Evolutionary conservation across 2,113 vertebrate species (phyloP).

Genomic region (Charadrius vociferus): DNA sequence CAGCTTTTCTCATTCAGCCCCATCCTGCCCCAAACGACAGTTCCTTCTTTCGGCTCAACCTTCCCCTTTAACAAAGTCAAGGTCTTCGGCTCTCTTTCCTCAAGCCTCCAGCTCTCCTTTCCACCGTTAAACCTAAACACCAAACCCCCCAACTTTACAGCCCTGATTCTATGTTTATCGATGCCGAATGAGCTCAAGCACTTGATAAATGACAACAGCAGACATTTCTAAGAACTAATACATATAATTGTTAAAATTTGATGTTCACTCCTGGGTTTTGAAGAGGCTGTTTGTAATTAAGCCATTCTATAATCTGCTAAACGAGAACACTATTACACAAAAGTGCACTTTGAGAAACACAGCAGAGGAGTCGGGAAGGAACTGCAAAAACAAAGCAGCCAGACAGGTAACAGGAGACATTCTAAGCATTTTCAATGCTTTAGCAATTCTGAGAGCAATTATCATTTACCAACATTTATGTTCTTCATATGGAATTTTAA

Average conservation of each 20-base stretch:
- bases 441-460: neutral
- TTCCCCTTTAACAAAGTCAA: neutral
- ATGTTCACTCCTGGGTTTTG: neutral
- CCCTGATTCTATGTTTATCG: neutral
- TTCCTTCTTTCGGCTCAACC: neutral
- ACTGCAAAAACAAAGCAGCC: neutral
- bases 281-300: neutral
- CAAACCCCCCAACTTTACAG: neutral
- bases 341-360: neutral
- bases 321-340: neutral
- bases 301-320: neutral
- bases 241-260: neutral
- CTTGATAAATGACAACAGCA: neutral
- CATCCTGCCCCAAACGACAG: neutral
- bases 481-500: constrained; percentile 26
- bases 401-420: neutral
- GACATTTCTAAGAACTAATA: neutral
- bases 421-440: neutral
- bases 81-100: neutral
- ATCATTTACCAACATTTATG: neutral
- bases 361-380: neutral
- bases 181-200: neutral
- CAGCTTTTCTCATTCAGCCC: neutral
- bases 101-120: neutral
- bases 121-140: neutral